phyloP scores from a whole-genome alignment of 2,113 vertebrate species.

The Ameiurus melas region DNA sequence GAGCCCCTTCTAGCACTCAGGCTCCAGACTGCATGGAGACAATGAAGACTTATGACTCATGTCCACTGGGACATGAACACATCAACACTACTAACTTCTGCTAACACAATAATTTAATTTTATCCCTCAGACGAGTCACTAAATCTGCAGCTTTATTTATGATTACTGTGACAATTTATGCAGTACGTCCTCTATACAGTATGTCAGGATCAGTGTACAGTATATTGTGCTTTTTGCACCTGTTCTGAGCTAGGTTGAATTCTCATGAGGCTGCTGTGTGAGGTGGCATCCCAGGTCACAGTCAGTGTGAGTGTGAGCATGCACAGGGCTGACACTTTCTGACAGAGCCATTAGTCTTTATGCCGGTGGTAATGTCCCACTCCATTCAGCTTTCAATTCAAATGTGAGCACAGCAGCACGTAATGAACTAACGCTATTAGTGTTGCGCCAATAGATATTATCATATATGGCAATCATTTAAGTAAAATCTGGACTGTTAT shows the following conservation, averaged over 20 bases:
- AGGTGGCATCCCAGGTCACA: background rate
- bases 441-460: constrained; percentile 15
- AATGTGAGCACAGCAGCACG: background rate
- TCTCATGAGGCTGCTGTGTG: background rate
- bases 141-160: background rate
- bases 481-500: constrained; percentile 2
- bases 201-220: background rate
- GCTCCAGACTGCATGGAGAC: constrained; percentile 5
- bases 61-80: background rate
- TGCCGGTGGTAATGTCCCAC: background rate
- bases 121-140: background rate
- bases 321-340: background rate
- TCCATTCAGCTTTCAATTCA: constrained; percentile 18
- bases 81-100: background rate
- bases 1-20: constrained; percentile 1
- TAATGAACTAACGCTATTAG: constrained; percentile 10
- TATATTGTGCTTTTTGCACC: background rate
- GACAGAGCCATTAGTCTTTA: constrained; percentile 29
- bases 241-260: background rate
- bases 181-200: background rate
- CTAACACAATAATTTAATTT: background rate
- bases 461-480: constrained; percentile 2
- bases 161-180: background rate
- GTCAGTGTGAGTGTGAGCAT: background rate
- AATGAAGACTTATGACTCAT: background rate